Evolutionary conservation across 1,140 invertebrate species (phyloP), one percentile per base, ranked within the genome.

Genomic region (Pararge aegeria): DNA sequence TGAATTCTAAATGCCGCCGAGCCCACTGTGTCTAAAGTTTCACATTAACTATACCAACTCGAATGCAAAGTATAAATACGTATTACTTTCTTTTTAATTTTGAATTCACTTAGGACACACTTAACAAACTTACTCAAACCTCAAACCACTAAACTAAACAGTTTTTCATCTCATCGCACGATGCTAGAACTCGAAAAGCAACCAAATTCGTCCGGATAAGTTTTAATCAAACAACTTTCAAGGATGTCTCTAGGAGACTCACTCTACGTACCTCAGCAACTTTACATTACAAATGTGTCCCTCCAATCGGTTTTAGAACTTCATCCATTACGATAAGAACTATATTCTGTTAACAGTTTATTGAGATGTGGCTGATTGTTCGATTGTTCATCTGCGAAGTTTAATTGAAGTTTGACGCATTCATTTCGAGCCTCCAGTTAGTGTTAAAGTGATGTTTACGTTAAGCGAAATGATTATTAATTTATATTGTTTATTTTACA

Each of bases 341-440:
- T 21, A 49, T 21, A 37, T 49, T 24, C 18, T 1, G n/a, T 44
- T 30, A 5, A 48, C 18, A 13, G 15, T 30, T 34, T 6, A 9
- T 21, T 38, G 13, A 20, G 44, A 48, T 16, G n/a, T 16, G 52
- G 24, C 5, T 49, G 46, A 55, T 46, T 19, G 53, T 48, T 30
- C 21, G 54, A 48, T 30, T 55, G 54, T 44, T 48, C 55, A 42
- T 48, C 29, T 20, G 27, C 16, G 20, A 55, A 55, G 38, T 55
- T 55, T 29, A 49, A 29, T 44, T 46, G 24, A 49, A 56, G 55
- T 56, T 56, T 56, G 55, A 55, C 27, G 54, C 30, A 19, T 16
- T 16, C 44, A 9, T n/a, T n/a, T 15, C 30, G 18, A 24, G 24
- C 24, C 3, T n/a, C n/a, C n/a, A n/a, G n/a, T n/a, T n/a, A n/a